Evolutionary conservation across 2,888 invertebrate species (phyloP).

Genomic region (Sinotaia quadrata): DNA sequence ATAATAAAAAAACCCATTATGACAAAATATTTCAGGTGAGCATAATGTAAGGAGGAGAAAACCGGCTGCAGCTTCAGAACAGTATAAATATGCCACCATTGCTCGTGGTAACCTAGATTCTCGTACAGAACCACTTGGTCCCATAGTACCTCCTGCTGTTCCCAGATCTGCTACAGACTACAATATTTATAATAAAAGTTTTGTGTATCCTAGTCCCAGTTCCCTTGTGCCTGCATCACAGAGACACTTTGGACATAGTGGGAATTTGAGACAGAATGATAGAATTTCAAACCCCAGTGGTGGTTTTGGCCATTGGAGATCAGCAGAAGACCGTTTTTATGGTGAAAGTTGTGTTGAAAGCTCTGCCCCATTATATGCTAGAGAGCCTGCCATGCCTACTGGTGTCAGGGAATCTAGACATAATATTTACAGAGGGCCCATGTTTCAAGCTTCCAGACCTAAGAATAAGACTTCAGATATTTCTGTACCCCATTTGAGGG

Average conservation of each 20-base stretch:
- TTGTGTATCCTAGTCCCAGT: constrained; percentile 3
- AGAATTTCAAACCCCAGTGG: constrained; percentile 9
- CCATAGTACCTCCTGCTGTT: constrained; percentile 20
- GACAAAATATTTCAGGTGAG: constrained; percentile 3
- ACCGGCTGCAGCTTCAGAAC: constrained; percentile 7
- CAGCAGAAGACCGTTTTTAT: neutral
- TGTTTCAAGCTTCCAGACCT: constrained; percentile 12
- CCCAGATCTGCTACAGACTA: constrained; percentile 38
- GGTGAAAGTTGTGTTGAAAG: neutral
- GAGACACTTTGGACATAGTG: neutral
- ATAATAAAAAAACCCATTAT: no score
- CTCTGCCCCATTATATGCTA: constrained; percentile 13
- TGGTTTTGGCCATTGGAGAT: neutral
- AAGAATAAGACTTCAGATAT: constrained; percentile 19
- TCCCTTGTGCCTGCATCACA: neutral
- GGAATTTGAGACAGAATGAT: constrained; percentile 19
- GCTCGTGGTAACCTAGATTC: constrained; percentile 25
- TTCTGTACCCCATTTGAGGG: constrained; percentile 36
- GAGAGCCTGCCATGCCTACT: constrained; percentile 7
- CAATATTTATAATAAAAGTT: constrained; percentile 29
- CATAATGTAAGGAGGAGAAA: constrained; percentile 7
- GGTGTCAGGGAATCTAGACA: constrained; percentile 13
- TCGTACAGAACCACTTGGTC: constrained; percentile 13
- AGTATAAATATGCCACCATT: constrained; percentile 32
- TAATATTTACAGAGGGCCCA: constrained; percentile 14